Evolutionary conservation across 2,113 vertebrate species (phyloP).

Genomic region (Ploceus nigricollis): DNA sequence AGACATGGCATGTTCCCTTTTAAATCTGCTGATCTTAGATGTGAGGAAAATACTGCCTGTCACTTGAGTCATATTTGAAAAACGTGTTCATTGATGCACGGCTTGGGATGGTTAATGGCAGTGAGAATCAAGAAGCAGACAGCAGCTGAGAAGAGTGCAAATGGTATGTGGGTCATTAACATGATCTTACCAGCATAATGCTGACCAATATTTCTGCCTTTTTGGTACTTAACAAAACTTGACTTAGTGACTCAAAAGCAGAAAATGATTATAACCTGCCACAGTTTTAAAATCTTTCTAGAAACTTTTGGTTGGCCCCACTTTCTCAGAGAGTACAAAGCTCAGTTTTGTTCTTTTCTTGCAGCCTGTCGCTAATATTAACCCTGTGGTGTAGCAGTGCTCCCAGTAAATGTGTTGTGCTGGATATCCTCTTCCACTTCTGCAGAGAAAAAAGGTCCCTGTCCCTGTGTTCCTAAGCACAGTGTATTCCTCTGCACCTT

Average conservation of each 20-base stretch:
- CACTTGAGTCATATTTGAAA: not conserved
- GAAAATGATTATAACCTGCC: constrained; percentile 41
- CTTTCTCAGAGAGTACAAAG: not conserved
- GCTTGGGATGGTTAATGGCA: constrained; percentile 36
- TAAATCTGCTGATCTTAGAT: constrained; percentile 9
- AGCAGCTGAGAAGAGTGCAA: constrained; percentile 54
- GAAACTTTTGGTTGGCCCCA: not conserved
- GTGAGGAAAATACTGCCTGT: constrained; percentile 40
- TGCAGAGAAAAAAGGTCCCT: not conserved
- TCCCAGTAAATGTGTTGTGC: not conserved
- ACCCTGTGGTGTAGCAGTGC: not conserved
- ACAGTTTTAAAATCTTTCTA: not conserved
- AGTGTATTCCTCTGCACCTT: not conserved
- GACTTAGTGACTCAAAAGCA: constrained; percentile 44
- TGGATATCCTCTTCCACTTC: not conserved
- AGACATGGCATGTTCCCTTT: not conserved
- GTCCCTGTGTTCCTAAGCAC: rapidly evolving
- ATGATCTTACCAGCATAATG: constrained; percentile 1
- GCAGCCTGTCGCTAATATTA: not conserved
- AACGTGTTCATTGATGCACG: constrained; percentile 47
- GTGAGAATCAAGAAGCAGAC: constrained; percentile 56
- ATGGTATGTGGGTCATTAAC: constrained; percentile 48
- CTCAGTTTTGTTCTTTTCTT: not conserved
- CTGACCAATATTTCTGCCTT: constrained; percentile 61
- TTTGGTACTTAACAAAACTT: constrained; percentile 32